Base-by-base conservation (phyloP, 2,797 vertebrate genomes). In the Oophaga sylvatica region DNA sequence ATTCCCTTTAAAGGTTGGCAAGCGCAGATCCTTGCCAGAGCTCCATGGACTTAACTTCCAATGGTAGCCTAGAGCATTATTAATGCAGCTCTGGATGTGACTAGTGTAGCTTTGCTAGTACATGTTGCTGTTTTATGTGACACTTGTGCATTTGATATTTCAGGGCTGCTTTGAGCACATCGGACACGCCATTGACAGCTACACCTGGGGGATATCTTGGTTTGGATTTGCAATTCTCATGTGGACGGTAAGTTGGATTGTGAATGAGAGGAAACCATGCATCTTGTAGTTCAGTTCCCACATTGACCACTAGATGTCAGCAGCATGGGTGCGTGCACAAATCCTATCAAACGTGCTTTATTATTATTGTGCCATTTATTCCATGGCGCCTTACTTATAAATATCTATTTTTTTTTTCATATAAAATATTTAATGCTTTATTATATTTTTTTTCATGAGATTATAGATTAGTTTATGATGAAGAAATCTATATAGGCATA, bases 191-290 rank as follows among this genome's bases (percentile, higher is more conserved):
- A 93, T 96, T 2, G 90, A 94, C 90, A 93, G 92, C 80, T 96
- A 96, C 60, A 94, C 95, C 0, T 96, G 96, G 96, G 93, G 94
- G 1, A 90, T 95, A 79, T 94, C 95, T 0, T 96, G 96, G 96
- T 96, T 95, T 3, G 96, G 96, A 5, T 96, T 96, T 48, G 92
- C 96, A 2, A 94, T 96, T 83, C 94, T 96, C 35, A 95, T 96
- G 93, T 92, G 95, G 90, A 94, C 95, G 91, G 96, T 96, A 86
- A 94, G 95, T 90, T 76, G 6, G 7, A 17, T 59, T n/a, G 67
- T 68, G 67, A 13, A 68, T 16, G 3, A 20, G 29, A 70, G 7
- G 11, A 2, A 5, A 4, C 26, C 4, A 29, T 13, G n/a, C 2
- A n/a, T 26, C 12, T 15, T 59, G 12, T 16, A 59, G 12, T 22